These are phyloP conservation scores for Ceryle rudis DNA, from an alignment of 2,797 vertebrate species.

Conservation along the genomic window DNA sequence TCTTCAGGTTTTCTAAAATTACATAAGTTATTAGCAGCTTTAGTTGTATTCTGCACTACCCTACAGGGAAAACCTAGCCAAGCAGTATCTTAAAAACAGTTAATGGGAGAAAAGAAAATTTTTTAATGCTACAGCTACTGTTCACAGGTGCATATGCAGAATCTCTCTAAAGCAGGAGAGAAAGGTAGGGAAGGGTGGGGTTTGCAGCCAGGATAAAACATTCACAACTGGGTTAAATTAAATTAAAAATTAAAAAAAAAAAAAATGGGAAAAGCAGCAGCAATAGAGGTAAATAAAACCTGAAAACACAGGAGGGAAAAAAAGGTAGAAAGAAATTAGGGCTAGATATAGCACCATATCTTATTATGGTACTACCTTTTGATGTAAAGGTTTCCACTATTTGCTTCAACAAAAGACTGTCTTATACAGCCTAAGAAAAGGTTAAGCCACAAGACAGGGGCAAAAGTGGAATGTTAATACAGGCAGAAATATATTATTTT, in stretches of 20 bases:
- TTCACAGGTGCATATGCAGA: not conserved
- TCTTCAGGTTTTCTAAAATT: not conserved
- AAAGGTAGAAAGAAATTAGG: slow-evolving; percentile 1
- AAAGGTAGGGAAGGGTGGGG: not conserved
- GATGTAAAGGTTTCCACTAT: not conserved
- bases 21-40: not conserved
- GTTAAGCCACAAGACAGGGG: not conserved
- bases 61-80: not conserved
- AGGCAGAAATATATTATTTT: not conserved
- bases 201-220: not conserved
- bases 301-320: not conserved
- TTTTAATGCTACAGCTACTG: not conserved
- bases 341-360: not conserved
- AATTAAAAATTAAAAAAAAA: not conserved
- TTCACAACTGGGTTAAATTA: not conserved
- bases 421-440: not conserved
- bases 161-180: not conserved
- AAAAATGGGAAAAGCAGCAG: not conserved
- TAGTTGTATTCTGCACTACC: not conserved
- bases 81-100: not conserved
- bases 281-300: not conserved
- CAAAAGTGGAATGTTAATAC: not conserved
- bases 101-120: not conserved
- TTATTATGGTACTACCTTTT: not conserved
- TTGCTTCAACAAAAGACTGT: not conserved